These are phyloP conservation scores for Halocaridina rubra DNA, from an alignment of 2,888 invertebrate species.

Conservation along the genomic window DNA sequence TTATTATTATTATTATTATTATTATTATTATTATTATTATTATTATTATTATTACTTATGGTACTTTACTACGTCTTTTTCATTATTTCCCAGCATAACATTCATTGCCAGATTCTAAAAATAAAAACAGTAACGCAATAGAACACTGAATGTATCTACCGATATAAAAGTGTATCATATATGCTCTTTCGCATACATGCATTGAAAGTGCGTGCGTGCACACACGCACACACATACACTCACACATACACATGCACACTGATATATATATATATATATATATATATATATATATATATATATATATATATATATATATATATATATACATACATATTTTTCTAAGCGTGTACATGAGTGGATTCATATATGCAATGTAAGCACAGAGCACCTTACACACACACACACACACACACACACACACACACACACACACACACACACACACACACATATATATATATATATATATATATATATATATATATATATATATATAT, in stretches of 20 bases:
- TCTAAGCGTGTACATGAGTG: neutral
- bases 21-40: too few species aligned
- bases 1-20: too few species aligned
- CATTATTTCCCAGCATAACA: too few species aligned
- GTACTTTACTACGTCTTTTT: too few species aligned
- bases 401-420: neutral
- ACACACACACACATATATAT: neutral
- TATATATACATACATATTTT: neutral
- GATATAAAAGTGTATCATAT: neutral
- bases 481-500: neutral
- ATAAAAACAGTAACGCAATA: neutral
- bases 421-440: neutral
- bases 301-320: neutral
- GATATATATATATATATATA: neutral
- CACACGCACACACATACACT: too few species aligned
- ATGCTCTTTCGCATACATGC: neutral
- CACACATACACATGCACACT: neutral
- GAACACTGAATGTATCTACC: neutral
- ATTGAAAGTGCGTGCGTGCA: too few species aligned
- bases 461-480: slow-evolving; percentile 1
- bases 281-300: neutral
- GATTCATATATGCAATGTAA: neutral
- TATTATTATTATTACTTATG: too few species aligned
- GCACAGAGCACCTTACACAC: neutral
- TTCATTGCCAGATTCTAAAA: too few species aligned